These are phyloP conservation scores for Linnaemya vulpina DNA, from an alignment of 2,888 invertebrate species.

Conservation along the genomic window DNA sequence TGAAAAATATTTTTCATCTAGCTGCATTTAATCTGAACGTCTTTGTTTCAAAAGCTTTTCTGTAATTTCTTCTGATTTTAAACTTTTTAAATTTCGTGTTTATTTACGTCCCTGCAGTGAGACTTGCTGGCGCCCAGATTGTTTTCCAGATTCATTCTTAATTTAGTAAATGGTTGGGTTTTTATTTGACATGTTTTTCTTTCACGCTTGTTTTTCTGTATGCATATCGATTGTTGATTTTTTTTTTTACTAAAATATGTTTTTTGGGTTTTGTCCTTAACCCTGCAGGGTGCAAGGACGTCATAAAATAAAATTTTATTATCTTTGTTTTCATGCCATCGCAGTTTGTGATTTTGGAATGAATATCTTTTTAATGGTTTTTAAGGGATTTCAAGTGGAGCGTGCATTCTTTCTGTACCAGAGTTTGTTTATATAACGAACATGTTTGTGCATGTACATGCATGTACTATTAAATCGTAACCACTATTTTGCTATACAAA, in stretches of 20 bases:
- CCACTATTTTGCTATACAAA: neutral
- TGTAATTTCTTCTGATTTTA: neutral
- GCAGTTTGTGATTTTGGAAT: conserved; percentile 9
- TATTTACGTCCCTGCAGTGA: conserved; percentile 1
- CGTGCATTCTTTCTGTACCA: neutral
- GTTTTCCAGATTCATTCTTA: conserved; percentile 53
- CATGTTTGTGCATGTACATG: neutral
- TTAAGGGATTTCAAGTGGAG: neutral
- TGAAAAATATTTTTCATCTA: neutral
- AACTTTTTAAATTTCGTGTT: conserved; percentile 33
- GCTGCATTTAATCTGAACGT: conserved; percentile 22
- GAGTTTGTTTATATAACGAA: neutral
- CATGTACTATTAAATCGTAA: no score
- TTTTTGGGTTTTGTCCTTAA: conserved; percentile 29
- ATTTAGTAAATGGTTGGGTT: conserved; percentile 33
- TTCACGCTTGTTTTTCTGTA: conserved; percentile 23
- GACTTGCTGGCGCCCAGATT: conserved; percentile 55
- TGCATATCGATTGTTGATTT: conserved; percentile 38
- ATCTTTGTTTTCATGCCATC: neutral
- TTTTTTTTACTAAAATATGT: conserved; percentile 1
- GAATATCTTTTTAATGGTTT: neutral
- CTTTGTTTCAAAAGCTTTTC: conserved; percentile 3
- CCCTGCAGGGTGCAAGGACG: conserved; percentile 24
- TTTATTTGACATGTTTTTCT: conserved; percentile 41
- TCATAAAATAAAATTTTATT: conserved; percentile 25